These are phyloP conservation scores for Scaptodrosophila latifasciaeformis DNA, from an alignment of 2,888 invertebrate species.

Conservation along the genomic window DNA sequence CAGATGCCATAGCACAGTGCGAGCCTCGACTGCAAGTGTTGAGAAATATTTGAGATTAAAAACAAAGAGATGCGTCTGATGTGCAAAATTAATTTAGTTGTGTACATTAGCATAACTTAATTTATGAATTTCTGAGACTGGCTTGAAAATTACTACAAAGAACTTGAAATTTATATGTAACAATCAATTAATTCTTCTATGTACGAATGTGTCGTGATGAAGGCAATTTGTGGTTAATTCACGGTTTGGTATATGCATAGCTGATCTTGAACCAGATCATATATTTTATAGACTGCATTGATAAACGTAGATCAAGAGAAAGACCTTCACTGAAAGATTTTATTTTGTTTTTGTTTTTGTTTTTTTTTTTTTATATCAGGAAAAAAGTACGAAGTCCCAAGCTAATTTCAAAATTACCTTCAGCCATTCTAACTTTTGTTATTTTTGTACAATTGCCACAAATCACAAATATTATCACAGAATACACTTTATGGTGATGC, in stretches of 20 bases:
- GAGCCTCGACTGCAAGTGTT: conserved; percentile 64
- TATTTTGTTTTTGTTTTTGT: conserved; percentile 11
- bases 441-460: not conserved
- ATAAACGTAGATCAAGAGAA: not conserved
- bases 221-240: conserved; percentile 45
- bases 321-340: too few species aligned
- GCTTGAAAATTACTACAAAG: conserved; percentile 1
- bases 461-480: conserved; percentile 6
- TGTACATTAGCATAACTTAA: not conserved
- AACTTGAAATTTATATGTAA: too few species aligned
- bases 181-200: too few species aligned
- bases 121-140: not conserved
- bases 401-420: conserved; percentile 37
- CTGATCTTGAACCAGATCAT: conserved; percentile 49
- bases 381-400: too few species aligned
- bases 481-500: too few species aligned
- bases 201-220: conserved; percentile 15
- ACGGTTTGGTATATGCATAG: conserved; percentile 4
- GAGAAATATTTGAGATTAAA: not conserved
- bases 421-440: conserved; percentile 34
- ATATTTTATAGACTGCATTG: too few species aligned
- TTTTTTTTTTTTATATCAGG: not conserved
- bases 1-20: conserved; percentile 79
- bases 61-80: conserved; percentile 13
- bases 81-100: too few species aligned